These are phyloP conservation scores for Psittacula derbiana DNA, from an alignment of 2,797 vertebrate species.

Conservation along the genomic window DNA sequence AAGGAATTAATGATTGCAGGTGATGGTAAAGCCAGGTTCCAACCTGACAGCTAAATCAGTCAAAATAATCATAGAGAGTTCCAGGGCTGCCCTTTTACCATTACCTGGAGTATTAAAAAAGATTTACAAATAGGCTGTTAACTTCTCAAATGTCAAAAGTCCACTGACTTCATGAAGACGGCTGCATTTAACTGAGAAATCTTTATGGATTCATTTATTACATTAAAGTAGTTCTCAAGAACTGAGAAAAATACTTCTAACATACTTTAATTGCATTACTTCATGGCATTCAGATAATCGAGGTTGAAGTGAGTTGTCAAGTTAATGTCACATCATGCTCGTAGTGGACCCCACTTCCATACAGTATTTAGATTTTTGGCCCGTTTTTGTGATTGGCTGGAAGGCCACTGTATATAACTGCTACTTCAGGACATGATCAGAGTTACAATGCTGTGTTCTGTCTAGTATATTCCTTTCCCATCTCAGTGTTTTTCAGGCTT, in stretches of 20 bases:
- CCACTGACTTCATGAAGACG: not conserved
- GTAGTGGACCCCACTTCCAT: not conserved
- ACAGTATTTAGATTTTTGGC: not conserved
- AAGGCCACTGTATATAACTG: slow-evolving; percentile 19
- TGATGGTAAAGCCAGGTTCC: not conserved
- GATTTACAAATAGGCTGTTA: not conserved
- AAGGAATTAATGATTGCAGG: not conserved
- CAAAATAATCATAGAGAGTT: not conserved
- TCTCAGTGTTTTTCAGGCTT: slow-evolving; percentile 34
- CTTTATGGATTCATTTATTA: not conserved
- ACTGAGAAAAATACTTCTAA: slow-evolving; percentile 12
- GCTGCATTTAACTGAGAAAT: not conserved
- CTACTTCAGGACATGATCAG: not conserved
- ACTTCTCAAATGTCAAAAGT: not conserved
- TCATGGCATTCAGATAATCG: not conserved
- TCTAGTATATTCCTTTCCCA: slow-evolving; percentile 6
- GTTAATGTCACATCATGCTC: slow-evolving; percentile 20
- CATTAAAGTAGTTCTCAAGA: not conserved
- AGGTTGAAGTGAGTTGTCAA: slow-evolving; percentile 39
- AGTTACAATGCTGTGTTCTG: slow-evolving; percentile 2
- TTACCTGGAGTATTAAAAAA: not conserved
- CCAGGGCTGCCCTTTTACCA: not conserved
- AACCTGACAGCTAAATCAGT: not conserved
- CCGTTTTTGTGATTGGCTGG: not conserved
- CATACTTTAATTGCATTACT: slow-evolving; percentile 9